These are phyloP conservation scores for Lepilemur septentrionalis DNA, from an alignment of 2,797 vertebrate genomes.

Conservation along the genomic window DNA sequence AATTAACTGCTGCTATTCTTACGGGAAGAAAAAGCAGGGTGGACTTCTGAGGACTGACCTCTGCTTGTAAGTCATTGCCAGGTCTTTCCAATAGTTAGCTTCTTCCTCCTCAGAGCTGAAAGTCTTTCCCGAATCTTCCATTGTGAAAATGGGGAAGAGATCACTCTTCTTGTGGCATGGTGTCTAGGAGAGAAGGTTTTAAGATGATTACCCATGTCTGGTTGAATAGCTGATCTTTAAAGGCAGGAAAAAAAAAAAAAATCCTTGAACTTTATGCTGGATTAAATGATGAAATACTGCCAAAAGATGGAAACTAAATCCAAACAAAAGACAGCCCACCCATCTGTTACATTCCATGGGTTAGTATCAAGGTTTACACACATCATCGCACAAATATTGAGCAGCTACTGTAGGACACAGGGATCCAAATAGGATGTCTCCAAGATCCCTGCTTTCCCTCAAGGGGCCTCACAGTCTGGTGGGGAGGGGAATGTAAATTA, in stretches of 20 bases:
- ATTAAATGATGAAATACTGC: not conserved
- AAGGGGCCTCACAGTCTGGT: not conserved
- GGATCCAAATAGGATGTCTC: not conserved
- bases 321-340: not conserved
- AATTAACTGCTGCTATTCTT: too few relatives aligned
- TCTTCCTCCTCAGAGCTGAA: conserved; percentile 93
- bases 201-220: not conserved
- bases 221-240: not conserved
- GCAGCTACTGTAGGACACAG: not conserved
- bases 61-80: conserved; percentile 90
- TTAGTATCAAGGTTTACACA: not conserved
- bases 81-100: conserved; percentile 92
- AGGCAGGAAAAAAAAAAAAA: not conserved
- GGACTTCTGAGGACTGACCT: conserved; percentile 84
- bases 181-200: conserved; percentile 45
- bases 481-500: not conserved
- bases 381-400: not conserved
- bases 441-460: not conserved
- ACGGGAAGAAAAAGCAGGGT: not conserved
- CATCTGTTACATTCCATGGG: not conserved
- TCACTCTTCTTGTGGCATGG: conserved; percentile 67
- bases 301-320: not conserved
- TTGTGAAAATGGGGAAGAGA: conserved; percentile 52
- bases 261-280: not conserved
- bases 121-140: conserved; percentile 82